phyloP scores from a whole-genome alignment of 2,797 vertebrate genomes.

The Pterois miles region DNA sequence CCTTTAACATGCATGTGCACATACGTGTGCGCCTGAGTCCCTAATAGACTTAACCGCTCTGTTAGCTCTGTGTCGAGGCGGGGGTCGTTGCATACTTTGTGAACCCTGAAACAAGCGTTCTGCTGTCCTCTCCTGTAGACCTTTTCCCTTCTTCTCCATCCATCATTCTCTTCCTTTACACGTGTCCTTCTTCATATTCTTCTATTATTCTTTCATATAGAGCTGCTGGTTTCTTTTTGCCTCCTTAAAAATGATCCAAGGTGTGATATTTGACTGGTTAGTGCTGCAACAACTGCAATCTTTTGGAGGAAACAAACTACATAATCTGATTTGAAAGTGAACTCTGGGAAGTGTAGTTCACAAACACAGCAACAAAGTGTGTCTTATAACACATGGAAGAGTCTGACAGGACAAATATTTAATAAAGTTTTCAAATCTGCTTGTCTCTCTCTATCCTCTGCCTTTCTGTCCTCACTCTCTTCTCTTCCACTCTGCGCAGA shows the following conservation, averaged over 20 bases:
- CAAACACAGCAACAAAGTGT: too few relatives aligned
- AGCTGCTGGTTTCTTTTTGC: not conserved
- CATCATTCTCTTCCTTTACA: not conserved
- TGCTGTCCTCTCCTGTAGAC: not conserved
- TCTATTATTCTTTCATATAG: not conserved
- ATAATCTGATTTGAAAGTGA: not conserved
- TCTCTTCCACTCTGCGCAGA: constrained; percentile 31
- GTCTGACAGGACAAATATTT: not conserved
- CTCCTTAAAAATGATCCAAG: not conserved
- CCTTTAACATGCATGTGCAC: constrained; percentile 41
- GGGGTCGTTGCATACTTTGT: constrained; percentile 37
- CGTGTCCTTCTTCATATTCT: not conserved
- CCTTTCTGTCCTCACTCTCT: not conserved
- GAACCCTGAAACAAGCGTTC: constrained; percentile 40
- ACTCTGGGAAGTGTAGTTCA: not conserved
- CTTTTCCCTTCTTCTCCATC: not conserved
- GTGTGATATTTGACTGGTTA: not conserved
- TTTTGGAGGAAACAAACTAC: not conserved
- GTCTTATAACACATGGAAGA: not conserved
- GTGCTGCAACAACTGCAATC: not conserved
- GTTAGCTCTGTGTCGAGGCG: constrained; percentile 20
- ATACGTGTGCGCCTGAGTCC: constrained; percentile 31
- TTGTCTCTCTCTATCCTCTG: not conserved
- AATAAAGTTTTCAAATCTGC: not conserved
- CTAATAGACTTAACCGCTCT: constrained; percentile 43